phyloP scores from a whole-genome alignment of 2,888 invertebrate genomes.

The Drosophila emarginata region DNA sequence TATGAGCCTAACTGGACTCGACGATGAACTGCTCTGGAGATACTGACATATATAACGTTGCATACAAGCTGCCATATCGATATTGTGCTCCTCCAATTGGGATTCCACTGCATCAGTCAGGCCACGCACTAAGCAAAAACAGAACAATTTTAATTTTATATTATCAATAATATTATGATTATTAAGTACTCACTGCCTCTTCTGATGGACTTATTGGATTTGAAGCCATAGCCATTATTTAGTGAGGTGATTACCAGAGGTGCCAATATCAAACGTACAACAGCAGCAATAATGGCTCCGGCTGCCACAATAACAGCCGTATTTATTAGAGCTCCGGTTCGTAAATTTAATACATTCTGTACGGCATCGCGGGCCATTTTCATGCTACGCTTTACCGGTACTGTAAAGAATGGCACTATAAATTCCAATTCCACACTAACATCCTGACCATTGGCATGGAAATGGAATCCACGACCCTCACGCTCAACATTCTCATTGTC shows the following conservation, averaged over 20 bases:
- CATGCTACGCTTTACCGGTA: conserved; percentile 84
- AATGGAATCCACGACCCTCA: conserved; percentile 74
- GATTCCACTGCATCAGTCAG: conserved; percentile 83
- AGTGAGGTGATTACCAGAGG: conserved; percentile 50
- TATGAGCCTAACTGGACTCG: conserved; percentile 83
- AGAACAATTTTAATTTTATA: too few species aligned
- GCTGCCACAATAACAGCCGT: conserved; percentile 84
- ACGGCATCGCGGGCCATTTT: conserved; percentile 69
- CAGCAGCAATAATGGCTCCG: conserved; percentile 78
- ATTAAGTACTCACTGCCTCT: conserved; percentile 34
- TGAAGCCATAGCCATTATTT: conserved; percentile 28
- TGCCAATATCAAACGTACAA: conserved; percentile 63
- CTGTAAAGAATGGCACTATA: conserved; percentile 85
- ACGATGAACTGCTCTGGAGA: conserved; percentile 81
- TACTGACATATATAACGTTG: conserved; percentile 85
- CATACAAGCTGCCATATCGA: conserved; percentile 85
- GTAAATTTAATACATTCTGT: conserved; percentile 83
- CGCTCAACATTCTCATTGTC: conserved; percentile 32
- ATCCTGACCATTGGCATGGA: conserved; percentile 73
- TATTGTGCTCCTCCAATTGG: conserved; percentile 84
- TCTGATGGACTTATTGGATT: conserved; percentile 19
- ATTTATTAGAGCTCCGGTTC: conserved; percentile 84
- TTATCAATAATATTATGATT: too few species aligned
- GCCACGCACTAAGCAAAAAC: conserved; percentile 57
- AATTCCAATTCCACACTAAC: conserved; percentile 84